phyloP scores from a whole-genome alignment of 2,113 vertebrate genomes.

The Brienomyrus longianalis region DNA sequence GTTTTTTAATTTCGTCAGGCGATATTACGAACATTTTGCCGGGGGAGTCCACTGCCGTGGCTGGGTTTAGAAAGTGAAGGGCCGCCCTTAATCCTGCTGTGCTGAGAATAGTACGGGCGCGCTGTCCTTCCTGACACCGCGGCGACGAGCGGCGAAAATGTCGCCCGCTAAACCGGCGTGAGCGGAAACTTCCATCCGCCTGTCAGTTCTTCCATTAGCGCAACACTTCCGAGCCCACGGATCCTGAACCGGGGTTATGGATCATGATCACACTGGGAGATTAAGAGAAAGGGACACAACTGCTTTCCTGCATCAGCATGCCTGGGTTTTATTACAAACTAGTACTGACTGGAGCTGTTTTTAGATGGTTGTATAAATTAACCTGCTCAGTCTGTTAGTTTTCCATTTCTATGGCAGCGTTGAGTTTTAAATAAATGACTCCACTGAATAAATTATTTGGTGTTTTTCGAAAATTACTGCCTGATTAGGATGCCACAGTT shows the following conservation, averaged over 20 bases:
- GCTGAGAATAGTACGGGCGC: slow-evolving; percentile 59
- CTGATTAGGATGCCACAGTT: neutral
- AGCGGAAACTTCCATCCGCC: neutral
- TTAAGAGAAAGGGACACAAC: neutral
- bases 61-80: slow-evolving; percentile 43
- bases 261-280: neutral
- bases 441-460: neutral
- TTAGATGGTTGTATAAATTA: neutral
- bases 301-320: neutral
- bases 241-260: neutral
- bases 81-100: slow-evolving; percentile 51
- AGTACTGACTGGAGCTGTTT: neutral
- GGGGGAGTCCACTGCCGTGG: slow-evolving; percentile 17
- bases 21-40: neutral
- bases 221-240: neutral
- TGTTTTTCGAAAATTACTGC: neutral
- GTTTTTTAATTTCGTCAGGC: neutral
- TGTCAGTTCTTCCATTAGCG: neutral
- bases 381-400: neutral
- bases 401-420: neutral
- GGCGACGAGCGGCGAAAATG: neutral
- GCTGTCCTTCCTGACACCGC: slow-evolving; percentile 36
- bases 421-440: neutral
- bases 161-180: neutral
- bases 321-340: neutral